phyloP scores from a whole-genome alignment of 2,888 invertebrate species.

The Acanthosepion lycidas region DNA sequence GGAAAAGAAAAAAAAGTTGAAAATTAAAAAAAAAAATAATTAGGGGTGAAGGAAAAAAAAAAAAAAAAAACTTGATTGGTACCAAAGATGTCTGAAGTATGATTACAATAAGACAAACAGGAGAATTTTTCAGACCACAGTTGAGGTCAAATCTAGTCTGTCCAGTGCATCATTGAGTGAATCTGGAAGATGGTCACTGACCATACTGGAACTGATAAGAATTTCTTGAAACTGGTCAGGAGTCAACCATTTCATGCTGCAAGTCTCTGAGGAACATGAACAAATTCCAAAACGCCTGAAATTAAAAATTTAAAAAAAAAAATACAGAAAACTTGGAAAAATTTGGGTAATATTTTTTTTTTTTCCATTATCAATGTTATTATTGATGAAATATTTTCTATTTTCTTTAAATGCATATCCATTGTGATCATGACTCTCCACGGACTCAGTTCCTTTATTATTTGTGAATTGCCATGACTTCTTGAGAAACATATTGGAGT shows the following conservation, averaged over 20 bases:
- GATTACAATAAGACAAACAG: not conserved
- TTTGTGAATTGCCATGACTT: too few species aligned
- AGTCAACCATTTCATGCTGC: slow-evolving; percentile 80
- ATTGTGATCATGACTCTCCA: too few species aligned
- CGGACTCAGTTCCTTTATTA: too few species aligned
- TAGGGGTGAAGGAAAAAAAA: too few species aligned
- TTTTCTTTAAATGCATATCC: too few species aligned
- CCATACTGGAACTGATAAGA: slow-evolving; percentile 88
- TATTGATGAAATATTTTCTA: too few species aligned
- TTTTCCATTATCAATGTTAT: too few species aligned
- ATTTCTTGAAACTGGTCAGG: slow-evolving; percentile 87
- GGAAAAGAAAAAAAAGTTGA: too few species aligned
- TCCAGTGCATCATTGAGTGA: slow-evolving; percentile 83
- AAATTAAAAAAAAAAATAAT: too few species aligned
- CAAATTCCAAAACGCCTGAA: not conserved
- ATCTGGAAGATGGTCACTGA: slow-evolving; percentile 89
- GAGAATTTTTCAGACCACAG: not conserved
- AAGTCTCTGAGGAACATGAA: not conserved
- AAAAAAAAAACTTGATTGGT: too few species aligned
- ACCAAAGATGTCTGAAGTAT: not conserved
- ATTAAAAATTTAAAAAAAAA: not conserved
- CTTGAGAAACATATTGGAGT: too few species aligned
- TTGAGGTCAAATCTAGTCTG: slow-evolving; percentile 57
- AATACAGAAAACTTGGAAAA: too few species aligned
- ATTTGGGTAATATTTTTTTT: not conserved